phyloP scores from a whole-genome alignment of 2,888 invertebrate genomes.

The Drosophila buzzatii region DNA sequence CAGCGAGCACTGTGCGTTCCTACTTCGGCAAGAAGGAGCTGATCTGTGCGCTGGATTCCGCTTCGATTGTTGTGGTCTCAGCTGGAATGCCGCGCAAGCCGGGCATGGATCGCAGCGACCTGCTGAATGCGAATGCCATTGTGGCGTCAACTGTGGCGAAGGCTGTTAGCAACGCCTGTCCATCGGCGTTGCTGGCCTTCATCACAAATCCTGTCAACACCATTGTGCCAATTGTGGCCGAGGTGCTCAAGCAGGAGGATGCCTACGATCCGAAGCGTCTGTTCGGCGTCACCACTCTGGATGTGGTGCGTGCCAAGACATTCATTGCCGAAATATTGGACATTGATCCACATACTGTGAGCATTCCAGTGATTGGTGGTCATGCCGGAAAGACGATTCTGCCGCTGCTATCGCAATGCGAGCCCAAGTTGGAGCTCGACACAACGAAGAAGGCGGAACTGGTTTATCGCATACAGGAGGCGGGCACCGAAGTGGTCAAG shows the following conservation, averaged over 20 bases:
- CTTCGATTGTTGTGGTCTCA: conserved; percentile 95
- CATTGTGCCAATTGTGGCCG: conserved; percentile 97
- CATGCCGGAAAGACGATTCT: conserved; percentile 98
- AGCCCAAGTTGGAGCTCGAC: conserved; percentile 91
- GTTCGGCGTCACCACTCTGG: conserved; percentile 98
- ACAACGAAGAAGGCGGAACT: conserved; percentile 92
- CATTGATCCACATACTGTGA: conserved; percentile 91
- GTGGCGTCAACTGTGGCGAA: conserved; percentile 94
- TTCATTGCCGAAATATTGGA: conserved; percentile 95
- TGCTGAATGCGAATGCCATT: conserved; percentile 97
- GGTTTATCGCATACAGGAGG: conserved; percentile 96
- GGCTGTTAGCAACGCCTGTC: conserved; percentile 91
- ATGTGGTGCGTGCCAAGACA: conserved; percentile 95
- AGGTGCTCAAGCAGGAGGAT: conserved; percentile 91
- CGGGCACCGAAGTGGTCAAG: conserved; percentile 94
- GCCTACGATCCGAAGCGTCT: conserved; percentile 95
- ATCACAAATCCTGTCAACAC: conserved; percentile 99
- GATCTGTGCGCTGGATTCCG: conserved; percentile 90
- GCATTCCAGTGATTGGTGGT: conserved; percentile 97
- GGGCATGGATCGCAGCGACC: conserved; percentile 97
- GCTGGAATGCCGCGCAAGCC: conserved; percentile 98
- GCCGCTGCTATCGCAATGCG: conserved; percentile 95
- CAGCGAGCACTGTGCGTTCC: conserved; percentile 90
- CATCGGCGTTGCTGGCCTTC: conserved; percentile 95
- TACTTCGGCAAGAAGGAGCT: conserved; percentile 91